These are phyloP conservation scores for Theretra japonica DNA, from an alignment of 2,888 invertebrate species.

Conservation along the genomic window DNA sequence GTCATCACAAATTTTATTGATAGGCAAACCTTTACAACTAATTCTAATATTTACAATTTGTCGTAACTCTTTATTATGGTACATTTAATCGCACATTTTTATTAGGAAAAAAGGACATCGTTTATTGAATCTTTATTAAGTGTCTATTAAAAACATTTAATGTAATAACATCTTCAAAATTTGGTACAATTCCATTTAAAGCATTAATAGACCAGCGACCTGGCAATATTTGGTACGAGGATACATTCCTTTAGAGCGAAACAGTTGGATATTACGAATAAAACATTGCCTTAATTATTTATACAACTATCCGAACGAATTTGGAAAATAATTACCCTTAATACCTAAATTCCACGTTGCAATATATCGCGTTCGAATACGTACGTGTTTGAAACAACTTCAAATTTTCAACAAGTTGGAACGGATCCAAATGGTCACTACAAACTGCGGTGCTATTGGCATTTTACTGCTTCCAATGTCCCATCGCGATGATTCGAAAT, in stretches of 20 bases:
- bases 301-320: constrained; percentile 21
- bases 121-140: neutral
- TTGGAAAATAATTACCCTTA: constrained; percentile 14
- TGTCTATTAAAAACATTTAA: constrained; percentile 3
- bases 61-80: constrained; percentile 21
- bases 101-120: neutral
- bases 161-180: neutral
- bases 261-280: constrained; percentile 3
- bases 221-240: neutral
- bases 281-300: constrained; percentile 17
- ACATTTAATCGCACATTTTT: constrained; percentile 14
- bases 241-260: neutral
- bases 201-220: neutral
- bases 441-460: constrained; percentile 32
- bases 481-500: constrained; percentile 34
- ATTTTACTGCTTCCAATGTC: constrained; percentile 31
- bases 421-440: constrained; percentile 37
- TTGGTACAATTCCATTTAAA: constrained; percentile 5
- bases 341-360: constrained; percentile 18
- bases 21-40: constrained; percentile 25
- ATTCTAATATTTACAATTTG: constrained; percentile 23
- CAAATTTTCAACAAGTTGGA: constrained; percentile 44
- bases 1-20: constrained; percentile 28
- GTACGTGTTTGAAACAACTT: constrained; percentile 30
- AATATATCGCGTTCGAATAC: constrained; percentile 20